A percentile compares a stretch with the other conserved stretches of the same genome.
Evolutionary conservation across 2,113 vertebrate genomes (phyloP).

Genomic region (Proterorhinus semilunaris): DNA sequence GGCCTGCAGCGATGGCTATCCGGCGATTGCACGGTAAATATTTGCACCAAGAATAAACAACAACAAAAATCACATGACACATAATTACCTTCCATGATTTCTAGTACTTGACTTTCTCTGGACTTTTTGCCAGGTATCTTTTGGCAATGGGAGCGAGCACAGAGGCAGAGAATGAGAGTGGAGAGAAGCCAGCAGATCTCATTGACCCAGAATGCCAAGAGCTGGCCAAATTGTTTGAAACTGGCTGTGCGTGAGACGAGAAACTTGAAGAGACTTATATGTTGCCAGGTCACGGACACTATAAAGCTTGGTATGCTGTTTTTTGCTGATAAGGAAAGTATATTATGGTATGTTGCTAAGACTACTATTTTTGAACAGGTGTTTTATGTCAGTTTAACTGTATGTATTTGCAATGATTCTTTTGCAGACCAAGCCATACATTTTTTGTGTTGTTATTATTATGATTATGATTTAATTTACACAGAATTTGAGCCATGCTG

Average conservation of each 20-base stretch:
- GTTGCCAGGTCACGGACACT: background rate
- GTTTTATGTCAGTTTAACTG: background rate
- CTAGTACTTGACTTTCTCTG: no score
- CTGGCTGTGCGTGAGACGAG: slow-evolving; percentile 65
- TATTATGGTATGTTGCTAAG: slow-evolving; percentile 3
- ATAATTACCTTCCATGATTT: background rate
- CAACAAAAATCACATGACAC: background rate
- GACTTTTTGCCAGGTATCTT: slow-evolving; percentile 75
- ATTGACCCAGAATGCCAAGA: slow-evolving; percentile 88
- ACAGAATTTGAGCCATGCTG: slow-evolving; percentile 1
- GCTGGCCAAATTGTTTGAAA: slow-evolving; percentile 81
- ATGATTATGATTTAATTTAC: background rate
- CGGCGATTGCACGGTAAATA: slow-evolving; percentile 86
- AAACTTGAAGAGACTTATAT: background rate
- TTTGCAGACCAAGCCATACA: slow-evolving; percentile 4
- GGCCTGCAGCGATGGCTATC: slow-evolving; percentile 89
- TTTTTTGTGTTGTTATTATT: background rate
- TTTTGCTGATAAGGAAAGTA: slow-evolving; percentile 21
- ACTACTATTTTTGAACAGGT: background rate
- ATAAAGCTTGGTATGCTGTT: background rate
- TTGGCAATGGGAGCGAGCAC: slow-evolving; percentile 84
- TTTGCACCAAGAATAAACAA: background rate
- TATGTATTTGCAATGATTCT: slow-evolving; percentile 7
- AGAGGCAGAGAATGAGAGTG: slow-evolving; percentile 82
- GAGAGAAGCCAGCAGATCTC: slow-evolving; percentile 87